Evolutionary conservation across 1,140 invertebrate genomes (phyloP), one percentile per base, ranked within the genome.

Genomic region (Heliothis virescens): DNA sequence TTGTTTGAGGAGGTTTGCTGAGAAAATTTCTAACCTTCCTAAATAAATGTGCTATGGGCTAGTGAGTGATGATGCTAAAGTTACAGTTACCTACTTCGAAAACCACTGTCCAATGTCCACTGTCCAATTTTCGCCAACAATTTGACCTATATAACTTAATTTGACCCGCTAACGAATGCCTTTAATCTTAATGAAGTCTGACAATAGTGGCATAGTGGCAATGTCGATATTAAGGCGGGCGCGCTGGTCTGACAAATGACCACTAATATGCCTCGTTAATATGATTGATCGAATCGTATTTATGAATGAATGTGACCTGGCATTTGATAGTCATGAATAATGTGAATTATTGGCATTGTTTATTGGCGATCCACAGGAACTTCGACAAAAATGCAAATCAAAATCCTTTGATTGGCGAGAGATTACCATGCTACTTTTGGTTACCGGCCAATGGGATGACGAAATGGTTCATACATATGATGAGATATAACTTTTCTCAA

Each of bases 241-340:
- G 16, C n/a, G 71, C 59, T 60, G 47, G 60, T 53, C 71, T 75
- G 72, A 75, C 79, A 80, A 76, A 80, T 75, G 52, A 47, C 29
- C 34, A 9, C 52, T 74, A 74, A 79, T 65, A 72, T 41, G 34
- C 34, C 34, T 41, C 34, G 34, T 41, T 9, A 41, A 41, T 41
- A 41, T 41, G 57, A 5, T n/a, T 63, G 52, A 80, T 67, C 50
- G 34, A 73, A 74, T 57, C 72, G 47, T 50, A 76, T 75, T 80
- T 74, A 75, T 69, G 72, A 55, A 75, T 69, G 72, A 55, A 73
- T 63, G 67, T 63, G 73, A 53, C 59, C 62, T 18, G 59, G 13
- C 59, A 47, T 60, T 62, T 41, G 34, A 41, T 26, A 26, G 34
- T 41, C 34, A 41, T 41, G 5, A 41, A 9, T 7, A 41, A 1